Conservation (phyloP, 2,797 vertebrate species). For the Siniperca obscura region DNA sequence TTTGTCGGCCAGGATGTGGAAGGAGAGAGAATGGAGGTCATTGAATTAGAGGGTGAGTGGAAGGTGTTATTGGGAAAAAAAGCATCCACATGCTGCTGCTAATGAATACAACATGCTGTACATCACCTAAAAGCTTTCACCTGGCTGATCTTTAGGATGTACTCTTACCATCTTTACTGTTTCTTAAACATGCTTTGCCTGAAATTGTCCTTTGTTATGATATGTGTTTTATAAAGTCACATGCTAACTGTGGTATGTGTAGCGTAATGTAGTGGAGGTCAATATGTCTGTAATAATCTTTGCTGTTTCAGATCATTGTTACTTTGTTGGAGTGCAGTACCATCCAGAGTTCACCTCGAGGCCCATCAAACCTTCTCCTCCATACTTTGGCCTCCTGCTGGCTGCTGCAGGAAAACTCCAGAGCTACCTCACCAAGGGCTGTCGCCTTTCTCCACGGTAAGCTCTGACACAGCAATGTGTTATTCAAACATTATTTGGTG, state of each 20-base stretch:
- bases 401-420: slow-evolving; percentile 92
- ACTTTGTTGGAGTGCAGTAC: slow-evolving; percentile 96
- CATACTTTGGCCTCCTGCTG: slow-evolving; percentile 94
- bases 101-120: not conserved
- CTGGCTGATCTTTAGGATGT: not conserved
- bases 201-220: not conserved
- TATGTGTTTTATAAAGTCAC: not conserved
- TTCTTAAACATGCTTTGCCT: not conserved
- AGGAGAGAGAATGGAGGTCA: slow-evolving; percentile 94
- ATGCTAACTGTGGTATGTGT: not conserved
- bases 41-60: slow-evolving; percentile 91
- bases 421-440: slow-evolving; percentile 91
- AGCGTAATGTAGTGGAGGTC: not conserved
- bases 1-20: slow-evolving; percentile 95
- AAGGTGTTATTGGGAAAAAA: not conserved
- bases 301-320: slow-evolving; percentile 89
- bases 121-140: not conserved
- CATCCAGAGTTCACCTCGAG: slow-evolving; percentile 98
- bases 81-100: not conserved
- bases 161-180: not conserved
- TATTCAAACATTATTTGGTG: not conserved
- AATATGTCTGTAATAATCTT: not conserved
- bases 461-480: not conserved
- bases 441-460: slow-evolving; percentile 94
- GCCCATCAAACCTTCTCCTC: slow-evolving; percentile 96